Evolutionary conservation across 2,113 vertebrate genomes (phyloP).

Genomic region (Motacilla tschutschensis): DNA sequence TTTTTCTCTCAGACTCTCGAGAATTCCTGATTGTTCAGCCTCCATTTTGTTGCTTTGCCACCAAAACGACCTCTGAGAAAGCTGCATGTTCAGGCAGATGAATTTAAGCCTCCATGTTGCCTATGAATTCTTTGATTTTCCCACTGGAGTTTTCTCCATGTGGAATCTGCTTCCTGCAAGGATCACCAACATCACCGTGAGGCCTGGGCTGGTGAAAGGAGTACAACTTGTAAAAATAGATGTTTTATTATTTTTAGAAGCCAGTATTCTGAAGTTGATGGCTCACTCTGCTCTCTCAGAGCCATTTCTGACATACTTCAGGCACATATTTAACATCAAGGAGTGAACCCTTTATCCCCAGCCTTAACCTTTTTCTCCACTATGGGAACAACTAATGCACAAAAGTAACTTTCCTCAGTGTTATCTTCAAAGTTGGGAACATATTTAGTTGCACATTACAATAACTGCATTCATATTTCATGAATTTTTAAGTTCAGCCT

Average conservation of each 20-base stretch:
- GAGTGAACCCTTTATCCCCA: background rate
- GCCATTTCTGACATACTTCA: background rate
- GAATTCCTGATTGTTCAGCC: background rate
- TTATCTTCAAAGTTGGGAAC: constrained; percentile 28
- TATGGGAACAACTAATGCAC: background rate
- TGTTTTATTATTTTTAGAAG: background rate
- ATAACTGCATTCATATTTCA: constrained; percentile 30
- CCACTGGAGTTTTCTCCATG: background rate
- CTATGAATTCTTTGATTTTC: background rate
- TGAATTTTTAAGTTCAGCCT: constrained; percentile 14
- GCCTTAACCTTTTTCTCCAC: background rate
- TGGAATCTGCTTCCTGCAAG: background rate
- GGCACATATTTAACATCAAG: background rate
- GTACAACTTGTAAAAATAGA: background rate
- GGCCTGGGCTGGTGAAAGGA: background rate
- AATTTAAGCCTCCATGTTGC: background rate
- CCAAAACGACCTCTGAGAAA: background rate
- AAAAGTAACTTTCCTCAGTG: constrained; percentile 9
- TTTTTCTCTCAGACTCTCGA: background rate
- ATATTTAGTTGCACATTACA: constrained; percentile 9
- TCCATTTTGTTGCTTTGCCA: background rate
- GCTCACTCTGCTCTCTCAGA: background rate
- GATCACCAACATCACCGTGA: background rate
- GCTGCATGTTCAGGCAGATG: background rate
- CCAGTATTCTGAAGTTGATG: background rate